Conservation (phyloP, 92 coral and sea anemone species). For the Siderastrea radians region DNA sequence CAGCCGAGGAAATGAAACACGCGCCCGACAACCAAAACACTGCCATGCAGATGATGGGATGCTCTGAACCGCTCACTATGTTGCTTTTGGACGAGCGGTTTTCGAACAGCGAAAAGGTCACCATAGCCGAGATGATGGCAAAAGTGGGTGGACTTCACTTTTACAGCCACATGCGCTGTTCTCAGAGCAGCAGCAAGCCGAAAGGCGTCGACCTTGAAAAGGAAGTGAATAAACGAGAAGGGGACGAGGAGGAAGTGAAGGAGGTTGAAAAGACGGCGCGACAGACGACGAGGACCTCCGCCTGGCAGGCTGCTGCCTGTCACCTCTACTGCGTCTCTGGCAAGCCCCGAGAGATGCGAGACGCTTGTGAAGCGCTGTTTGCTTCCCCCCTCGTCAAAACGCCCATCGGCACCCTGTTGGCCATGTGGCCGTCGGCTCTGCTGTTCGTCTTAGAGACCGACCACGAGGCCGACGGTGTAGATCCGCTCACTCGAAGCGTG, state of each 20-base stretch:
- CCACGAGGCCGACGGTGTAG: background rate
- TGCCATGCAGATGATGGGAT: constrained; percentile 15
- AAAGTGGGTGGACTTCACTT: too few species aligned
- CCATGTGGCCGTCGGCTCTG: background rate
- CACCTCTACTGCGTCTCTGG: constrained; percentile 1
- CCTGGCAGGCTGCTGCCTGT: constrained; percentile 3
- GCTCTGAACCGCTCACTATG: background rate
- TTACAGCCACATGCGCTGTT: too few species aligned
- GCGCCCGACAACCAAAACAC: constrained; percentile 16
- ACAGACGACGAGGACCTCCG: background rate
- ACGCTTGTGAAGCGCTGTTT: background rate
- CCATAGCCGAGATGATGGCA: too few species aligned
- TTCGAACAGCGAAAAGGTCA: too few species aligned
- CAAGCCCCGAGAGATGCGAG: background rate
- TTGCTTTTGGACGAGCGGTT: constrained; percentile 13
- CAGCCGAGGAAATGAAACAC: background rate
- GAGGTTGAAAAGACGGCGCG: background rate
- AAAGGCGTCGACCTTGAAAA: background rate
- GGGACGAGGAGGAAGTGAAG: too few species aligned
- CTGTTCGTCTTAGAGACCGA: constrained; percentile 12
- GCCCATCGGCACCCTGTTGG: constrained; percentile 8
- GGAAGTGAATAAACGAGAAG: too few species aligned
- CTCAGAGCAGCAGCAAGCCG: too few species aligned
- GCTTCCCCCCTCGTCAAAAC: background rate
- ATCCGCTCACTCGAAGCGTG: background rate